Conservation (phyloP, 2,888 invertebrate species). For the Andrena hattorfiana region DNA sequence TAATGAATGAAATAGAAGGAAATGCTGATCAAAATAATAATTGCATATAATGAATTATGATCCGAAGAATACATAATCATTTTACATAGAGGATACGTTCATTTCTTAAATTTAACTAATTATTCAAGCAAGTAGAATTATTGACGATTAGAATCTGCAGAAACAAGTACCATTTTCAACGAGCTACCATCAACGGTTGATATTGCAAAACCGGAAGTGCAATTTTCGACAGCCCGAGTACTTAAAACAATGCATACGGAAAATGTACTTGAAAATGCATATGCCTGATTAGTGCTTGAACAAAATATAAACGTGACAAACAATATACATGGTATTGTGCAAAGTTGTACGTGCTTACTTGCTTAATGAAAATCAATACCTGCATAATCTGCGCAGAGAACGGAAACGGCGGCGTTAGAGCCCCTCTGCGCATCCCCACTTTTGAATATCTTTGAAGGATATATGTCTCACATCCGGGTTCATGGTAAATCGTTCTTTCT, state of each 20-base stretch:
- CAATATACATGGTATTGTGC: conserved; percentile 7
- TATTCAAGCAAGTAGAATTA: too few species aligned
- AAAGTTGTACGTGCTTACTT: conserved; percentile 10
- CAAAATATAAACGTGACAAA: conserved; percentile 1
- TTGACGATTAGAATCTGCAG: too few species aligned
- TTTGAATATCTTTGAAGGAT: conserved; percentile 1
- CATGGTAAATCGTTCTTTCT: conserved; percentile 78
- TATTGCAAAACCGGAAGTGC: conserved; percentile 1
- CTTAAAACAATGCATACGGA: background rate
- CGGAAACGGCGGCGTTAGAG: conserved; percentile 11
- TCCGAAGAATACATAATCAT: background rate
- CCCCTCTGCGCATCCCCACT: conserved; percentile 53
- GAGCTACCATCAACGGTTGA: background rate
- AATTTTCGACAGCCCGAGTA: background rate
- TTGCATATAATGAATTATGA: background rate
- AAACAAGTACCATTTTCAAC: background rate
- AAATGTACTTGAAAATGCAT: background rate
- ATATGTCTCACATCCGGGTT: conserved; percentile 69
- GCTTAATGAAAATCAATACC: conserved; percentile 33
- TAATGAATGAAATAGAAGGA: background rate
- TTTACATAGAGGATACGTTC: background rate
- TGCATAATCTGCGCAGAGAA: conserved; percentile 44
- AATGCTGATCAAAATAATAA: background rate
- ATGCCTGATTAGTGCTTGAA: background rate
- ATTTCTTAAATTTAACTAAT: too few species aligned